Percentiles rank a stretch among this genome's conserved stretches.
Evolutionary conservation across 2,888 invertebrate genomes (phyloP).

Genomic region (Psylliodes chrysocephalus): DNA sequence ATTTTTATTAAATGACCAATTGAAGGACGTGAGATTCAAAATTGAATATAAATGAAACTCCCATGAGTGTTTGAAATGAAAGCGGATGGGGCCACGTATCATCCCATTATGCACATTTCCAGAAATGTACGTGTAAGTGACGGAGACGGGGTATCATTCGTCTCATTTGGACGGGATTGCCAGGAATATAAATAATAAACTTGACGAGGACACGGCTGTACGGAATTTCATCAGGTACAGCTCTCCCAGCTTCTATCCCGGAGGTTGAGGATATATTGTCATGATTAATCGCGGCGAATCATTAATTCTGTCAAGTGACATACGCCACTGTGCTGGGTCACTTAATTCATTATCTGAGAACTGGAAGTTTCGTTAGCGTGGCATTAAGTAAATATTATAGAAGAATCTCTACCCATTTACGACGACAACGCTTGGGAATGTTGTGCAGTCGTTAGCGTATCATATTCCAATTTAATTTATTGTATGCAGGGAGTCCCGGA

Average conservation of each 20-base stretch:
- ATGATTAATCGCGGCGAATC: slow-evolving; percentile 7
- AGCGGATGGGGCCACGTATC: background rate
- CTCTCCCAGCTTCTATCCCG: background rate
- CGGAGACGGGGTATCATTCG: slow-evolving; percentile 1
- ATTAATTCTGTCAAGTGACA: slow-evolving; percentile 9
- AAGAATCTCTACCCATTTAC: too few relatives aligned
- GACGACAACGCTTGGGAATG: too few relatives aligned
- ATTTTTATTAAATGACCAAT: too few relatives aligned
- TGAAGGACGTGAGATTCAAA: too few relatives aligned
- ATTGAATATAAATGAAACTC: background rate
- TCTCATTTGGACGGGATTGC: background rate
- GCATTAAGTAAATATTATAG: too few relatives aligned
- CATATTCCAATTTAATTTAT: too few relatives aligned
- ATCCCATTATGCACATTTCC: background rate
- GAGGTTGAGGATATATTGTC: background rate
- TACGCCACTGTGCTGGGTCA: background rate
- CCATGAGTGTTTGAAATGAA: background rate
- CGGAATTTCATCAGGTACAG: background rate
- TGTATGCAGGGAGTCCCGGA: too few relatives aligned
- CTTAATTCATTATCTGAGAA: background rate
- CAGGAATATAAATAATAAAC: slow-evolving; percentile 11
- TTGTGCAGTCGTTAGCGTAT: too few relatives aligned
- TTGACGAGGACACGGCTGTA: background rate
- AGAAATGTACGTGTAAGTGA: background rate
- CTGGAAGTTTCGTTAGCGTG: background rate